These are phyloP conservation scores for Drosophila elegans DNA, from an alignment of 1,140 invertebrate species.

Conservation along the genomic window DNA sequence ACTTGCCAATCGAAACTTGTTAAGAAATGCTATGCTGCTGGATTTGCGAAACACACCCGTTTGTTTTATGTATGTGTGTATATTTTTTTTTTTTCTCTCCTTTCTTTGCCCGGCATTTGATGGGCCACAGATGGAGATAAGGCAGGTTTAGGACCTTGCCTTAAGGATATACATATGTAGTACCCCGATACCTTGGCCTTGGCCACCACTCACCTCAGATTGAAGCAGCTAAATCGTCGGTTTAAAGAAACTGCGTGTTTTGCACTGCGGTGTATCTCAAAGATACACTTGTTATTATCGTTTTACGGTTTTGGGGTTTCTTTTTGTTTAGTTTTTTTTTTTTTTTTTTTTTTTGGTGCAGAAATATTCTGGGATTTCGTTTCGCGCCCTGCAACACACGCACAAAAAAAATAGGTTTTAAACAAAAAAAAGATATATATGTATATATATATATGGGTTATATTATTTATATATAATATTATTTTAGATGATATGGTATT, in stretches of 20 bases:
- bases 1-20: slow-evolving; percentile 16
- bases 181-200: neutral
- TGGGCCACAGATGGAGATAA: slow-evolving; percentile 8
- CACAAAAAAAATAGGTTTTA: slow-evolving; percentile 23
- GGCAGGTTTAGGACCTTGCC: neutral
- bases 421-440: slow-evolving; percentile 35
- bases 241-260: slow-evolving; percentile 3
- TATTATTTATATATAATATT: neutral
- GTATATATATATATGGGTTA: neutral
- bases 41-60: slow-evolving; percentile 4
- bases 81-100: too few relatives aligned
- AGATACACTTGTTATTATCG: slow-evolving; percentile 9
- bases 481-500: slow-evolving; percentile 12
- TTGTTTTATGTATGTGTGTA: neutral
- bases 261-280: slow-evolving; percentile 13
- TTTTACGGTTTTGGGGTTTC: neutral
- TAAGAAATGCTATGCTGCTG: slow-evolving; percentile 7
- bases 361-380: slow-evolving; percentile 11
- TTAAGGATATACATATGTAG: neutral
- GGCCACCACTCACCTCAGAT: slow-evolving; percentile 4
- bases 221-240: slow-evolving; percentile 2
- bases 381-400: slow-evolving; percentile 30
- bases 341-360: neutral
- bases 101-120: neutral
- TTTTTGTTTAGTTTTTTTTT: neutral